A percentile compares a stretch with the other conserved stretches of the same genome.
These are phyloP conservation scores for Crotophaga sulcirostris DNA, from an alignment of 2,113 vertebrate genomes.

Conservation along the genomic window DNA sequence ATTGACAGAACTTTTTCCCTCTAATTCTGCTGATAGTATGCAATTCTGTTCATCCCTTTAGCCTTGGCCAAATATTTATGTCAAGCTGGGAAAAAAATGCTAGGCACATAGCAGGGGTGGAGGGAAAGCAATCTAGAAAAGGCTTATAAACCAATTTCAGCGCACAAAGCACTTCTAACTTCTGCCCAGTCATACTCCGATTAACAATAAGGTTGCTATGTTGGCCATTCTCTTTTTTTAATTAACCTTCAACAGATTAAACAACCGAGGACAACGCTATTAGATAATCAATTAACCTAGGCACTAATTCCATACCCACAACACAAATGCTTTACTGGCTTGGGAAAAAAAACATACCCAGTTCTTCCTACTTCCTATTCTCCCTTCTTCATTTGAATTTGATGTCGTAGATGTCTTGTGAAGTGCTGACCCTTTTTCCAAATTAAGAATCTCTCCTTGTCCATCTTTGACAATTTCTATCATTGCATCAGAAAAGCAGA, in stretches of 20 bases:
- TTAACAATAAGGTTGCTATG: neutral
- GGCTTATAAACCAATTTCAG: conserved; percentile 18
- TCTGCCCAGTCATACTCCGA: neutral
- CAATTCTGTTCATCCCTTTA: conserved; percentile 51
- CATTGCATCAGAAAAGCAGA: neutral
- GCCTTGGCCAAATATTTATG: conserved; percentile 60
- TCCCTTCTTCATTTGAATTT: no score
- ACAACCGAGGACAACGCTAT: neutral
- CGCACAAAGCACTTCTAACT: neutral
- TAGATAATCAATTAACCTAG: neutral
- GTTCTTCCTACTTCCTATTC: no score
- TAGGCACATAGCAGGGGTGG: neutral
- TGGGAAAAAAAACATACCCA: neutral
- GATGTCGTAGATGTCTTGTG: no score
- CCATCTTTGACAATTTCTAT: neutral
- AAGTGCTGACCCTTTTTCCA: no score
- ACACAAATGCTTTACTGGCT: neutral
- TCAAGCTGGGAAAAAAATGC: conserved; percentile 58
- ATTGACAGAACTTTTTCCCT: neutral
- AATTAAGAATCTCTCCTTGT: no score
- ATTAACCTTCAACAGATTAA: conserved; percentile 26
- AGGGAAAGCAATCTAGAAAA: conserved; percentile 24
- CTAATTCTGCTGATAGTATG: conserved; percentile 17
- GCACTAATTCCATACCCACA: neutral
- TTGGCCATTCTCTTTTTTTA: neutral